phyloP scores from a whole-genome alignment of 2,797 vertebrate species.

The Parauchenoglanis ngamensis region DNA sequence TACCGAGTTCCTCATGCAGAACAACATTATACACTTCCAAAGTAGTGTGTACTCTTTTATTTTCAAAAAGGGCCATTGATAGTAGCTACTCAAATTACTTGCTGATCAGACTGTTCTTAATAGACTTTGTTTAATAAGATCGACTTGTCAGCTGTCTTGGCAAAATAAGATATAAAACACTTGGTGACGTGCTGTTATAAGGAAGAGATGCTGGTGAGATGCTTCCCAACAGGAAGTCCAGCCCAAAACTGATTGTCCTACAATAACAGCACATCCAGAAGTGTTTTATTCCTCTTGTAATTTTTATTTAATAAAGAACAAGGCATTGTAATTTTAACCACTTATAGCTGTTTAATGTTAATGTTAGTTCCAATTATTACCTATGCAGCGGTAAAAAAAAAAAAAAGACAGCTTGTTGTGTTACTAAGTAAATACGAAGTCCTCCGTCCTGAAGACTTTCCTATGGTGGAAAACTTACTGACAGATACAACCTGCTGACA shows the following conservation, averaged over 20 bases:
- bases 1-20: neutral
- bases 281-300: neutral
- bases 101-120: neutral
- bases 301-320: neutral
- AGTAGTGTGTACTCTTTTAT: neutral
- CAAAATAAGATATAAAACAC: slow-evolving; percentile 12
- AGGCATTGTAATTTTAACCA: neutral
- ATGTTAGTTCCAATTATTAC: neutral
- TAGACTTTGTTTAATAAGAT: neutral
- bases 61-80: neutral
- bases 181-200: neutral
- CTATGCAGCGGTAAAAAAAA: too few relatives aligned
- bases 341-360: neutral
- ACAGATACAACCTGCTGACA: neutral
- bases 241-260: neutral
- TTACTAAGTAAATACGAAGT: neutral
- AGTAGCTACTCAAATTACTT: neutral
- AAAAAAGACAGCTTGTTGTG: neutral
- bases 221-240: neutral
- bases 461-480: neutral
- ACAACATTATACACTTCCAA: neutral
- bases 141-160: neutral
- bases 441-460: neutral
- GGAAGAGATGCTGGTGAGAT: neutral
- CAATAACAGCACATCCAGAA: neutral